These are phyloP conservation scores for Hippocampus kuda DNA, from an alignment of 2,797 vertebrate species.

Conservation along the genomic window DNA sequence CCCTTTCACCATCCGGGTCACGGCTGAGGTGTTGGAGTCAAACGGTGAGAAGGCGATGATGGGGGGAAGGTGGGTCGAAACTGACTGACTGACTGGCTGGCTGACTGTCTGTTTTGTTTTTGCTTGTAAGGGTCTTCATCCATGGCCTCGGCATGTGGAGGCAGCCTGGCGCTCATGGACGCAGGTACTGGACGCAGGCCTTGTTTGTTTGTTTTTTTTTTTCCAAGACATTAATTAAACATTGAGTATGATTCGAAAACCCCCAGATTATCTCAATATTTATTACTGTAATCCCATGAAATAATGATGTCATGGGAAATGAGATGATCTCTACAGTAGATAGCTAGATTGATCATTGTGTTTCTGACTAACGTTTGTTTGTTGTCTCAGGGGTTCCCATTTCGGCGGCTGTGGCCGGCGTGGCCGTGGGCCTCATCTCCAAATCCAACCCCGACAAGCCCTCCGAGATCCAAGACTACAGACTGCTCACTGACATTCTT, in stretches of 20 bases:
- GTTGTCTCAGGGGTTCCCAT: conserved; percentile 80
- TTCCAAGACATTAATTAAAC: not conserved
- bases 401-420: conserved; percentile 84
- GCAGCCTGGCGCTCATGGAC: conserved; percentile 94
- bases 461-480: conserved; percentile 82
- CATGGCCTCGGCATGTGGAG: conserved; percentile 93
- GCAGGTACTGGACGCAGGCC: conserved; percentile 71
- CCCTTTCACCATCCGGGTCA: conserved; percentile 92
- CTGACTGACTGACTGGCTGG: not conserved
- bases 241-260: too few relatives aligned
- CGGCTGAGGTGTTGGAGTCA: conserved; percentile 95
- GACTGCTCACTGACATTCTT: conserved; percentile 91
- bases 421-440: conserved; percentile 86
- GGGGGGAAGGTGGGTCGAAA: not conserved
- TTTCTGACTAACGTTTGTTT: not conserved
- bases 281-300: too few relatives aligned
- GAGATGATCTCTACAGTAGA: too few relatives aligned
- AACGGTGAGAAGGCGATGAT: conserved; percentile 68
- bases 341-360: too few relatives aligned
- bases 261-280: too few relatives aligned
- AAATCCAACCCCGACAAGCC: conserved; percentile 68
- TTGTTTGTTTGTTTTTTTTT: not conserved
- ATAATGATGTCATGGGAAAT: too few relatives aligned
- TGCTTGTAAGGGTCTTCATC: conserved; percentile 82
- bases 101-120: too few relatives aligned